A percentile compares a stretch with the other conserved stretches of the same genome.
These are phyloP conservation scores for Cyprinella venusta DNA, from an alignment of 2,797 vertebrate genomes.

Conservation along the genomic window DNA sequence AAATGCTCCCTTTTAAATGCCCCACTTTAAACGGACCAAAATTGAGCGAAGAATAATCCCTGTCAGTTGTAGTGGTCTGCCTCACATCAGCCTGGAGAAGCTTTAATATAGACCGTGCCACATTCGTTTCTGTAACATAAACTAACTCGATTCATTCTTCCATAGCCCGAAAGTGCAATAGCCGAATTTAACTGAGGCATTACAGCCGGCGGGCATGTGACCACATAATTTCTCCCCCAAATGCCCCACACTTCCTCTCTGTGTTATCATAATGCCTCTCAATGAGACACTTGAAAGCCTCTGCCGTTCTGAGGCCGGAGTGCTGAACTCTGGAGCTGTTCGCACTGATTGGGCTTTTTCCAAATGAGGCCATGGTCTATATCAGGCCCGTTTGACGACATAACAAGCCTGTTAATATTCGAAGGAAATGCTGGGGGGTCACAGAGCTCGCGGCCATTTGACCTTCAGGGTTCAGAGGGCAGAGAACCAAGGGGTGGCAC, in stretches of 20 bases:
- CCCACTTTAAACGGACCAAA: conserved; percentile 59
- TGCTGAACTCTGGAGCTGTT: conserved; percentile 65
- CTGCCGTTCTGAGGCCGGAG: conserved; percentile 67
- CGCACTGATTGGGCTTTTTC: conserved; percentile 77
- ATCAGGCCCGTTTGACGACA: conserved; percentile 81
- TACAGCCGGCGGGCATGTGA: conserved; percentile 77
- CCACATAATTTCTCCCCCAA: conserved; percentile 74
- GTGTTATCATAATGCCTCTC: conserved; percentile 77
- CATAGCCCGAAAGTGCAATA: conserved; percentile 63
- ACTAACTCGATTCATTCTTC: conserved; percentile 64
- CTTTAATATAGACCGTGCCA: conserved; percentile 64
- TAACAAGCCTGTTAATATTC: conserved; percentile 85
- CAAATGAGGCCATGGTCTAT: conserved; percentile 87
- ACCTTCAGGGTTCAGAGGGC: conserved; percentile 87
- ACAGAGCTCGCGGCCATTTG: conserved; percentile 84
- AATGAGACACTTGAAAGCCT: conserved; percentile 76
- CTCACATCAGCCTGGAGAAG: conserved; percentile 62
- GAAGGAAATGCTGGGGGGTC: conserved; percentile 90
- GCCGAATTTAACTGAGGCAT: conserved; percentile 73
- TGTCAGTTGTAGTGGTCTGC: conserved; percentile 60
- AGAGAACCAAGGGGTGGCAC: conserved; percentile 88
- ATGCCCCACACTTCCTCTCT: conserved; percentile 76
- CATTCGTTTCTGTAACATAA: conserved; percentile 71
- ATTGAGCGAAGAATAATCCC: conserved; percentile 59
- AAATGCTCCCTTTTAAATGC: conserved; percentile 59